Evolutionary conservation across 1,140 invertebrate species (phyloP), one percentile per base, ranked within the genome.

Genomic region (Drosophila fuyamai): DNA sequence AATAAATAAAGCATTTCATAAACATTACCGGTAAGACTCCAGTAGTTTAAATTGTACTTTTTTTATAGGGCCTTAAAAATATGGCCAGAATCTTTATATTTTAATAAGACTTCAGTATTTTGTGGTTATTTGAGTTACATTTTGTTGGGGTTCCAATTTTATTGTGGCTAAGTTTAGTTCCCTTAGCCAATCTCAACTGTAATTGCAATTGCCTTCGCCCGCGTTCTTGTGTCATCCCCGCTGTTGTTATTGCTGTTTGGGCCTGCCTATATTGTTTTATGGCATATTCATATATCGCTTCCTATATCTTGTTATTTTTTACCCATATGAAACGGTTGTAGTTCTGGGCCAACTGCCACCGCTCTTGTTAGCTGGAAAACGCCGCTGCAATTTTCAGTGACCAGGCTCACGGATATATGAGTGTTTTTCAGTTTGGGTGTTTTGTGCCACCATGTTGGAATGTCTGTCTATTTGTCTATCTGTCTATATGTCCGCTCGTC

Each of bases 221-320:
- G 70, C 51, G 71, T 58, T 32, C 8, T 32, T 76, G 51, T 63
- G 54, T 74, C 71, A 48, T 46, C 65, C 23, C 44, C 40, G 51
- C 60, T 46, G 57, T 62, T 76, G 53, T 61, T 73, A 44, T 51
- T 74, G 66, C 41, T 70, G 36, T 60, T 81, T 29, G 36, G 63
- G 56, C 35, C 83, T 83, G 84, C 84, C 83, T 86, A 86, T 86
- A 86, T 86, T 86, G 83, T 86, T 86, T 86, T 86, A 86, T 83
- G 83, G 83, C 83, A 86, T 88, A 86, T 86, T 88, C 84, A 88
- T 88, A 86, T 88, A 83, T 76, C 55, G 79, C 73, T 83, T 79
- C 71, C 75, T 59, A 63, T 53, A 75, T 53, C 40, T 72, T 74
- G 43, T 61, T 47, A 16, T 35, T 51, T 61, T 58, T 60, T 60